Conservation (phyloP, 2,113 vertebrate genomes). For the Pygoscelis adeliae region DNA sequence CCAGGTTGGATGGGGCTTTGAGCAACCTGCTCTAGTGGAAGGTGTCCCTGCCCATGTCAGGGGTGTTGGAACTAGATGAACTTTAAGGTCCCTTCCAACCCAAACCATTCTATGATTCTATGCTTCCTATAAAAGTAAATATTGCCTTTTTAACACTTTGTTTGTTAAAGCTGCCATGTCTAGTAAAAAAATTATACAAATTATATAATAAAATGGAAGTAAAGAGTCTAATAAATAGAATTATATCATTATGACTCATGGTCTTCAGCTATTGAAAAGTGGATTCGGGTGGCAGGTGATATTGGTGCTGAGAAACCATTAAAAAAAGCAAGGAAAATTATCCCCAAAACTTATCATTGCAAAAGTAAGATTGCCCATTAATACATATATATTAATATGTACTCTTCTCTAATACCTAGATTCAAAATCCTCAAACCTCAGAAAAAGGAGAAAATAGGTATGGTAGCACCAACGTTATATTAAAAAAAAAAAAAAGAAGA, state of each 20-base stretch:
- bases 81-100: too few relatives aligned
- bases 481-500: neutral
- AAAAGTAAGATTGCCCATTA: neutral
- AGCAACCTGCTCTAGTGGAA: too few relatives aligned
- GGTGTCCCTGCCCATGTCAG: too few relatives aligned
- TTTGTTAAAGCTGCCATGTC: neutral
- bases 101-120: neutral
- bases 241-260: neutral
- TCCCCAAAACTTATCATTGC: neutral
- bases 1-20: too few relatives aligned
- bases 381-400: neutral
- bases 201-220: neutral
- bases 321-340: neutral
- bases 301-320: neutral
- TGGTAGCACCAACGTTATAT: accelerated
- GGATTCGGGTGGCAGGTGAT: neutral
- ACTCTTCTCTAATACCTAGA: neutral
- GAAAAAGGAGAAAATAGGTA: neutral
- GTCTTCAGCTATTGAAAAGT: neutral
- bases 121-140: neutral
- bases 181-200: neutral
- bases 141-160: neutral
- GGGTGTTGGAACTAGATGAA: too few relatives aligned
- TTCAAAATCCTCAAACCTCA: neutral
- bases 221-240: neutral